These are phyloP conservation scores for Lycaena phlaeas DNA, from an alignment of 2,888 invertebrate species.

Conservation along the genomic window DNA sequence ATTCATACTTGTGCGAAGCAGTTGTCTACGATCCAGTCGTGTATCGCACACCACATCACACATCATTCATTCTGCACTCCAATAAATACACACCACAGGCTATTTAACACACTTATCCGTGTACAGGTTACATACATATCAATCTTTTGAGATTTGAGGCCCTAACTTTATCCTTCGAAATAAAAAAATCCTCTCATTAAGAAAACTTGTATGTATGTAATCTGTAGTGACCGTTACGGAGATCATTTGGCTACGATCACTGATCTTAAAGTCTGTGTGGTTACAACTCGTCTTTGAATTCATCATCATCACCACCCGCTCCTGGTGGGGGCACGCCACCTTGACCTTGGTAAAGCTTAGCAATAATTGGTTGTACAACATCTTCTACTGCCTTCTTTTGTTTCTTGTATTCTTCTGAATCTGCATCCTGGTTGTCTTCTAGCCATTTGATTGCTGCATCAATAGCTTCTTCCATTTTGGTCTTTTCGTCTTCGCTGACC, in stretches of 20 bases:
- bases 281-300: constrained; percentile 90
- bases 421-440: constrained; percentile 94
- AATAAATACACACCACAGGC: constrained; percentile 67
- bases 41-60: constrained; percentile 33
- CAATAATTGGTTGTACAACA: constrained; percentile 96
- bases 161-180: too few relatives aligned
- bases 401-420: constrained; percentile 92
- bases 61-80: constrained; percentile 26
- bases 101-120: constrained; percentile 43
- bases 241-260: constrained; percentile 59
- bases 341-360: constrained; percentile 93
- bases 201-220: constrained; percentile 21
- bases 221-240: constrained; percentile 34
- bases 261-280: constrained; percentile 42
- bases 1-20: constrained; percentile 29
- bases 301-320: constrained; percentile 79
- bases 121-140: constrained; percentile 30
- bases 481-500: constrained; percentile 89
- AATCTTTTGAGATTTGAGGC: not conserved
- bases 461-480: constrained; percentile 95
- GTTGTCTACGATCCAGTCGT: constrained; percentile 28
- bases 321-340: constrained; percentile 84
- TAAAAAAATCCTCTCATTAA: too few relatives aligned
- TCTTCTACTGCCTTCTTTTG: constrained; percentile 97
- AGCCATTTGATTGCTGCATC: constrained; percentile 98